Conservation (phyloP, 2,888 invertebrate species). For the Kuschelorhynchus macadamiae region DNA sequence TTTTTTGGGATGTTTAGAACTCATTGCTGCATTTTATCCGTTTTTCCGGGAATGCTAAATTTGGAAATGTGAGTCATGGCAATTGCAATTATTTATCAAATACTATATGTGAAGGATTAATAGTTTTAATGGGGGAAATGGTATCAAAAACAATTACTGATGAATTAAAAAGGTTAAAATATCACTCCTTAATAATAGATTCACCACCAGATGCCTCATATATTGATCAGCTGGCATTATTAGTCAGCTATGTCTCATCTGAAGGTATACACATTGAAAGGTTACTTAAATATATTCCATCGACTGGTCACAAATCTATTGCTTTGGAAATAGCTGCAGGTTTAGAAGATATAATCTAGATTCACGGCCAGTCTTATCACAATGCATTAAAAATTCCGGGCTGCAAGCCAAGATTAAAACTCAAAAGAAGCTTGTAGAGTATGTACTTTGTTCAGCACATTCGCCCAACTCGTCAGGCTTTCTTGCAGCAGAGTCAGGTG, state of each 20-base stretch:
- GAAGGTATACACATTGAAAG: background rate
- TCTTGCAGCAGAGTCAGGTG: too few species aligned
- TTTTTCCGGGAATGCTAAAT: too few species aligned
- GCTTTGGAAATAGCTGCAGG: background rate
- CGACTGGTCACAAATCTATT: background rate
- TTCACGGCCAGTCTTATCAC: background rate
- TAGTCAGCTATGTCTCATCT: background rate
- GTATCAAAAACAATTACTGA: too few species aligned
- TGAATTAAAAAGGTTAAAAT: too few species aligned
- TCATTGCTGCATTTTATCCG: too few species aligned
- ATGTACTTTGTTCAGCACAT: background rate
- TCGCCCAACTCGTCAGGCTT: background rate
- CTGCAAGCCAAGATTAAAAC: background rate
- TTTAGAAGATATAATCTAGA: background rate
- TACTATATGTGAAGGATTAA: too few species aligned
- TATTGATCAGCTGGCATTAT: background rate
- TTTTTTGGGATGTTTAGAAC: too few species aligned
- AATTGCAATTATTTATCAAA: too few species aligned
- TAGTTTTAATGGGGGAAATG: background rate
- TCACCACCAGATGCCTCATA: too few species aligned
- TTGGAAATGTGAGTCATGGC: too few species aligned
- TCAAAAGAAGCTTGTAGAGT: background rate
- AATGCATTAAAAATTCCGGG: background rate
- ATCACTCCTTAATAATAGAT: too few species aligned
- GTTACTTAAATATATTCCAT: background rate